Evolutionary conservation across 1,140 invertebrate genomes (phyloP).

Genomic region (Ladona fulva): DNA sequence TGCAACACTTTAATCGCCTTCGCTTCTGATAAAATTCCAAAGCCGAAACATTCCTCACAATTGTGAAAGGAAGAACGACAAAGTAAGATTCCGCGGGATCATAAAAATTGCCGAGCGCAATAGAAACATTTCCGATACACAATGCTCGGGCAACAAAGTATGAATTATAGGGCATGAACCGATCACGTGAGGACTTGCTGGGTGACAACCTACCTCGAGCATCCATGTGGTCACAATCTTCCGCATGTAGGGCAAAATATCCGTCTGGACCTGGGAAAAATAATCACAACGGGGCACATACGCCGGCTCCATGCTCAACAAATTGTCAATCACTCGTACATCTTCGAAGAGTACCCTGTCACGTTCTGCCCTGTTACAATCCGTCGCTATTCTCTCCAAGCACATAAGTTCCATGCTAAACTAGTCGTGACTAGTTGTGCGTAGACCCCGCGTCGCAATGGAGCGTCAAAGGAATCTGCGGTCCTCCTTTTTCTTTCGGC

Average conservation of each 20-base stretch:
- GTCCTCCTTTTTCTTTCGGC: too few relatives aligned
- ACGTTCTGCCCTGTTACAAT: conserved; percentile 41
- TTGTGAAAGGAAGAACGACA: too few relatives aligned
- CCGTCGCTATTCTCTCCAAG: conserved; percentile 28
- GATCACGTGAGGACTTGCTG: neutral
- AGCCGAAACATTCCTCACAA: too few relatives aligned
- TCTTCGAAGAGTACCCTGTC: conserved; percentile 60
- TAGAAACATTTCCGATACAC: too few relatives aligned
- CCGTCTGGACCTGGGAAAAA: conserved; percentile 59
- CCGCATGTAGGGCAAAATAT: conserved; percentile 67
- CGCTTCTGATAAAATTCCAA: too few relatives aligned
- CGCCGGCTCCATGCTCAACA: conserved; percentile 55
- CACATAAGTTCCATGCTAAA: conserved; percentile 28
- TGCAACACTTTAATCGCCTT: too few relatives aligned
- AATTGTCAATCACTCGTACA: conserved; percentile 55
- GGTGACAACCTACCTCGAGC: conserved; percentile 55
- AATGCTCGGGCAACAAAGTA: too few relatives aligned
- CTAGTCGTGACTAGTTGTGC: too few relatives aligned
- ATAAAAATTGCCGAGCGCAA: too few relatives aligned
- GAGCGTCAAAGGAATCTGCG: too few relatives aligned
- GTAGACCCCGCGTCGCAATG: too few relatives aligned
- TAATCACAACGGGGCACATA: conserved; percentile 58
- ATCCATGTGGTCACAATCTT: conserved; percentile 73
- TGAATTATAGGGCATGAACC: neutral
- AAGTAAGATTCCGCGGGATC: too few relatives aligned